Percentiles rank a stretch among this genome's conserved stretches.
phyloP scores from a whole-genome alignment of 1,140 invertebrate species.

The Neodiprion lecontei region DNA sequence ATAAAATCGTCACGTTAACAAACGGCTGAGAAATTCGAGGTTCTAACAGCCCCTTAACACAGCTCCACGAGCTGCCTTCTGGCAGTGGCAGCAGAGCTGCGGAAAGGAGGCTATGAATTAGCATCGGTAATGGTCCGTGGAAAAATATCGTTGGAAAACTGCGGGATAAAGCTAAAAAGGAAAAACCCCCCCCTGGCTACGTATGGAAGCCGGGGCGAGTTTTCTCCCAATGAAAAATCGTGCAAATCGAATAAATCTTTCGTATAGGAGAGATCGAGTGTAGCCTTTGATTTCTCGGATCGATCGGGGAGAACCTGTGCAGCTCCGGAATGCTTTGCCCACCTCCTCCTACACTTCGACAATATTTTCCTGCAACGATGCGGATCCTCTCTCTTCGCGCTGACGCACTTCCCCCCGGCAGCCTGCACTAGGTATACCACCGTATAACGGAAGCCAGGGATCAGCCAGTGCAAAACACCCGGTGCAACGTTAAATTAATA shows the following conservation, averaged over 20 bases:
- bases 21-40: background rate
- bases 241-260: background rate
- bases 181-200: background rate
- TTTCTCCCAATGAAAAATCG: slow-evolving; percentile 1
- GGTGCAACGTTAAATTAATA: too few species aligned
- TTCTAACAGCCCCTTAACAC: background rate
- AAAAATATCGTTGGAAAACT: background rate
- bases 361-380: too few species aligned
- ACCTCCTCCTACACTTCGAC: too few species aligned
- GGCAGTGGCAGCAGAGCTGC: background rate
- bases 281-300: background rate
- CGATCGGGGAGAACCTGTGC: background rate
- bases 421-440: background rate
- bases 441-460: background rate
- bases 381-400: background rate
- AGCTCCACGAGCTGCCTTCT: background rate
- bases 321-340: too few species aligned
- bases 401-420: background rate
- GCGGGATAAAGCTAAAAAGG: background rate
- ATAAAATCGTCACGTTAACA: too few species aligned
- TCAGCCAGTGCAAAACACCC: too few species aligned
- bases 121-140: slow-evolving; percentile 6
- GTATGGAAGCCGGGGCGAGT: background rate
- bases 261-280: background rate
- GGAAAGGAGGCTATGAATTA: slow-evolving; percentile 7